Evolutionary conservation across 2,797 vertebrate species (phyloP).

Genomic region (Pseudochaenichthys georgianus): DNA sequence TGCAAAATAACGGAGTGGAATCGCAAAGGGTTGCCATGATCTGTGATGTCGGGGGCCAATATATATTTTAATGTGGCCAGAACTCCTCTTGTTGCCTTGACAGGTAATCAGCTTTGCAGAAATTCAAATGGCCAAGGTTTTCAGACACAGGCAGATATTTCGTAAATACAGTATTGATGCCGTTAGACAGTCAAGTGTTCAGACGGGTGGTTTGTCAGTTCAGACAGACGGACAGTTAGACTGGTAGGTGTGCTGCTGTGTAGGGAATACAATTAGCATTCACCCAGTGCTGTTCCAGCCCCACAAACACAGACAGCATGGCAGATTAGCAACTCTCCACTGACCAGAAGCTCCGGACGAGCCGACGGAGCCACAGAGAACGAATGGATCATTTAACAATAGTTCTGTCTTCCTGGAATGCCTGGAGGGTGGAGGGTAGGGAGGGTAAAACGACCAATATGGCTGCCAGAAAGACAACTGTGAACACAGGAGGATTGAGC

Average conservation of each 20-base stretch:
- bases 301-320: conserved; percentile 55
- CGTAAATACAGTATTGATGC: conserved; percentile 37
- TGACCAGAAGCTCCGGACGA: conserved; percentile 37
- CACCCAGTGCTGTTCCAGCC: conserved; percentile 35
- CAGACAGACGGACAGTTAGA: conserved; percentile 18
- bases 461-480: conserved; percentile 43
- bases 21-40: too few relatives aligned
- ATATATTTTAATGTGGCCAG: too few relatives aligned
- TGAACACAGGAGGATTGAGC: conserved; percentile 23
- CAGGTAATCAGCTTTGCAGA: conserved; percentile 27
- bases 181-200: conserved; percentile 28
- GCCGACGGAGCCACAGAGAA: conserved; percentile 43
- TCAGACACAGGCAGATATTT: conserved; percentile 24
- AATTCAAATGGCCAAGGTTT: conserved; percentile 27
- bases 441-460: conserved; percentile 19
- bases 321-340: conserved; percentile 62
- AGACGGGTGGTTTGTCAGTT: conserved; percentile 41
- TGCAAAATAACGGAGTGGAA: too few relatives aligned
- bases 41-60: too few relatives aligned
- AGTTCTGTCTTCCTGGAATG: conserved; percentile 40
- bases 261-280: conserved; percentile 57
- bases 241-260: conserved; percentile 14
- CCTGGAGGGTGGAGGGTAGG: not conserved
- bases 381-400: conserved; percentile 69
- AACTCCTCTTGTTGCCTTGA: not conserved